Evolutionary conservation across 2,797 vertebrate genomes (phyloP).

Genomic region (Amblyraja radiata): DNA sequence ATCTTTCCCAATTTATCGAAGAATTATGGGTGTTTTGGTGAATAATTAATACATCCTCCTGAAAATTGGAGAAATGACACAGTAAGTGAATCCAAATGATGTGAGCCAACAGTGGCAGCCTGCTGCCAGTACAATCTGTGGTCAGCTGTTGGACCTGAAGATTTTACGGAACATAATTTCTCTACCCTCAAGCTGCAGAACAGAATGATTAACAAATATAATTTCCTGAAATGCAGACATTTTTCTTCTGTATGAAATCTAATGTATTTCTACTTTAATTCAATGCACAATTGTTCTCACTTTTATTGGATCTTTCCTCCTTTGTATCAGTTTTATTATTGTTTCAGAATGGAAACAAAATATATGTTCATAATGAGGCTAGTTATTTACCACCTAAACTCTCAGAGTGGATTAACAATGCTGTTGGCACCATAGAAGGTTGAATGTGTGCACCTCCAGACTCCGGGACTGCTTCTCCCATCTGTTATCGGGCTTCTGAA

Average conservation of each 20-base stretch:
- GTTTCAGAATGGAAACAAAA: background rate
- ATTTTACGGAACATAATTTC: background rate
- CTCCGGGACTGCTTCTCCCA: no score
- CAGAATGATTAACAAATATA: background rate
- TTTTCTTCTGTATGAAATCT: background rate
- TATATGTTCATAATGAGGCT: background rate
- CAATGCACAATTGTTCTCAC: background rate
- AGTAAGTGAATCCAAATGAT: background rate
- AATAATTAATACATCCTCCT: constrained; percentile 26
- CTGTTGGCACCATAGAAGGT: no score
- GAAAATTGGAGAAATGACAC: background rate
- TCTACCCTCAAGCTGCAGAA: background rate
- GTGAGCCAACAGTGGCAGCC: background rate
- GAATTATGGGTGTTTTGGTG: background rate
- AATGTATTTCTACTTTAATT: background rate
- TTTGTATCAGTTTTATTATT: background rate
- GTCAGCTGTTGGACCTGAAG: background rate
- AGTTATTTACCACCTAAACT: background rate
- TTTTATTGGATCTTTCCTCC: background rate
- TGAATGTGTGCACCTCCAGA: no score
- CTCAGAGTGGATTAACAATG: background rate
- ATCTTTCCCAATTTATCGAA: background rate
- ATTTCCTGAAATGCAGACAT: background rate
- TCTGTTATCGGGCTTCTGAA: no score
- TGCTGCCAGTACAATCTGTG: background rate